Evolutionary conservation across 2,113 vertebrate genomes (phyloP), one percentile per base, ranked within the genome.

Genomic region (Microcebus jonahi): DNA sequence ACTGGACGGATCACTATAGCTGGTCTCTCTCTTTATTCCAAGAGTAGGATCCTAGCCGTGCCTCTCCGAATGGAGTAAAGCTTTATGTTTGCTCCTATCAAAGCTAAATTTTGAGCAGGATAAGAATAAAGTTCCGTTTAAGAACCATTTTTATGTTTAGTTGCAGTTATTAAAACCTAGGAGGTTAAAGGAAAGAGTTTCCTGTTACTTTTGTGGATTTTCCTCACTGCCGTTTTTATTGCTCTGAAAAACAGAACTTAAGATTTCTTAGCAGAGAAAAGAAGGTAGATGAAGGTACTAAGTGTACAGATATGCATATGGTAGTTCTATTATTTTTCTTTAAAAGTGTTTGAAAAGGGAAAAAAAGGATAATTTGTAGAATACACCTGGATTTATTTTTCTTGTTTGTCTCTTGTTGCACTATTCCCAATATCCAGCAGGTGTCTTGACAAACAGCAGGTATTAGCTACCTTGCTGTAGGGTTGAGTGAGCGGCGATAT

Each of bases 351-450:
- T 63, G 21, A 50, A 91, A 84, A 57, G 55, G 68, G 5, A 80
- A 45, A 45, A 70, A 81, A 65, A 50, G 39, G 42, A 17, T 92
- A 70, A 63, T 75, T 88, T 84, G 31, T 88, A 7, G 25, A 81
- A 25, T 91, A 70, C 10, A 42, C 23, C 42, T 96, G 59, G 18
- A n/a, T 73, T 88, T 91, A 39, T n/a, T 83, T 95, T 63, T 80
- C n/a, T 68, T 55, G 25, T 50, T 68, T 48, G 15, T 63, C 25
- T 87, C 15, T 59, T 76, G 6, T 88, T 65, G 27, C 4, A 3
- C 73, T 81, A 0, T n/a, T 91, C n/a, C 25, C n/a, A 68, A 11
- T 80, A 61, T 36, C 25, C 8, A 50, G 86, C 13, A 4, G 27
- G 27, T 13, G 11, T 79, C 39, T 80, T 73, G 31, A 83, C 18